Base-by-base conservation (phyloP, 2,888 invertebrate genomes). In the Serripes groenlandicus region DNA sequence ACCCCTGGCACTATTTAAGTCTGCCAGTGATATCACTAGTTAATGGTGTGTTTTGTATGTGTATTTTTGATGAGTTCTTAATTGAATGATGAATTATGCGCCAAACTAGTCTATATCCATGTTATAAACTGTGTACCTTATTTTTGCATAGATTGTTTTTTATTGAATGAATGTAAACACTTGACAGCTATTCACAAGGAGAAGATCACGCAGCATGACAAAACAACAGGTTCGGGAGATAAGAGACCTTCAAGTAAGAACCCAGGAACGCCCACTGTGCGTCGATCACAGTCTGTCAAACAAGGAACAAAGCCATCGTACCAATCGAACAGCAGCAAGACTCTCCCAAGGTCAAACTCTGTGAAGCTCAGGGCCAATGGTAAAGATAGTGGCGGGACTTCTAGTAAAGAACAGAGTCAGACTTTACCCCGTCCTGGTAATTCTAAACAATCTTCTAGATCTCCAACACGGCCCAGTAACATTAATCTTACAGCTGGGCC, bases 381-480 rank as follows among this genome's bases (percentile, higher is more conserved):
- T n/a, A 35, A 49, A 32, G 69, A 37, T n/a, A 26, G 58, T 4
- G 26, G 28, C 26, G 52, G 52, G 18, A 23, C 23, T 58, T 23
- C 23, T 23, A 56, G 4, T 11, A 21, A 21, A 26, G 28, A 9
- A 1, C 32, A 34, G 15, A 75, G 78, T 32, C 83, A 83, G 52
- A 83, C 83, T 37, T 62, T 83, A n/a, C 83, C 83, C 11, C 32
- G 83, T n/a, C 77, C 77, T 9, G 26, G 11, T 3, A 58, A 70
- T 64, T 75, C 37, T 23, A 62, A 62, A 32, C 32, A 75, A 58
- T 66, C 62, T 60, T 70, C 76, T 60, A 72, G 62, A 18, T 73
- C 78, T 5, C 78, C 87, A 60, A 32, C 68, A 18, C 84, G 88
- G 68, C 85, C 88, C 68, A 88, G 74, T 85, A 88, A 89, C 69